These are phyloP conservation scores for Rallus limicola DNA, from an alignment of 2,113 vertebrate genomes.

Conservation along the genomic window DNA sequence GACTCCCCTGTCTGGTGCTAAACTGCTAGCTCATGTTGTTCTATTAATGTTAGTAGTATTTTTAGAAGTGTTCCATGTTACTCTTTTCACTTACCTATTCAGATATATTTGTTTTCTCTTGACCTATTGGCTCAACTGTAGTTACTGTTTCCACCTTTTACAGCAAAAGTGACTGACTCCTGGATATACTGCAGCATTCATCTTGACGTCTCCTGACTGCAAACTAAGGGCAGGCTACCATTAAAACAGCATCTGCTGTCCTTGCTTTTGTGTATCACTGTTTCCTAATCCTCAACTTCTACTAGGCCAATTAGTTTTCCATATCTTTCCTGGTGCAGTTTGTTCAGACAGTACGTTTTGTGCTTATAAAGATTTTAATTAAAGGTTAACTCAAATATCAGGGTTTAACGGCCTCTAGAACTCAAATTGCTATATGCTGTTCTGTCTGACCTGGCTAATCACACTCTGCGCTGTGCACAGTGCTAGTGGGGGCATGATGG, in stretches of 20 bases:
- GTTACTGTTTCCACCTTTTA: not conserved
- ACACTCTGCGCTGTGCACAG: not conserved
- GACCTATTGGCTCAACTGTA: not conserved
- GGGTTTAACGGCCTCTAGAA: not conserved
- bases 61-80: conserved; percentile 7
- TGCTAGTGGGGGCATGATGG: not conserved
- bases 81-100: not conserved
- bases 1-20: not conserved
- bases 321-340: not conserved
- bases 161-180: not conserved
- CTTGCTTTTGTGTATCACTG: not conserved
- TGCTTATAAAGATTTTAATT: conserved; percentile 1
- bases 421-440: not conserved
- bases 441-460: not conserved
- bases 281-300: not conserved
- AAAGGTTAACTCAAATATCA: not conserved
- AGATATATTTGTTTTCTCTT: not conserved
- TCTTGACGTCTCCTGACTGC: not conserved
- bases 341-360: not conserved
- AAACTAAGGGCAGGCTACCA: not conserved
- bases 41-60: not conserved
- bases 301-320: not conserved
- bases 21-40: conserved; percentile 25
- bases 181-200: not conserved
- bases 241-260: not conserved